phyloP scores from a whole-genome alignment of 2,797 vertebrate species.

The Myotis pilosus region DNA sequence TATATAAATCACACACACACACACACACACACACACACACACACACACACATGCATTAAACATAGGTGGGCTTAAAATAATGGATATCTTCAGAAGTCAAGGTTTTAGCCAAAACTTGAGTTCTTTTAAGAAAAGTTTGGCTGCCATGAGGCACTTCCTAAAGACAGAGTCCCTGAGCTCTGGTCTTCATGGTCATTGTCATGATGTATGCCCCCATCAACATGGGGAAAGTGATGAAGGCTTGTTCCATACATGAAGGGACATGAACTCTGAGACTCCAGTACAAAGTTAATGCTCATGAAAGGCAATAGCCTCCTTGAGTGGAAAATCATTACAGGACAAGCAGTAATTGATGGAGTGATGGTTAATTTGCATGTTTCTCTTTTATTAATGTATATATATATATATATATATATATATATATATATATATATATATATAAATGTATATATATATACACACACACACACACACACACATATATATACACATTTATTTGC shows the following conservation, averaged over 20 bases:
- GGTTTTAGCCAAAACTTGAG: neutral
- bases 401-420: fast-evolving
- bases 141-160: neutral
- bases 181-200: neutral
- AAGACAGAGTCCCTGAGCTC: neutral
- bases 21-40: neutral
- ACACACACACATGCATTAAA: neutral
- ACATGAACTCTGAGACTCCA: neutral
- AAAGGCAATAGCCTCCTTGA: neutral
- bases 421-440: fast-evolving
- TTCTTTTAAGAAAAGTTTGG: neutral
- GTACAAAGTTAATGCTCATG: neutral
- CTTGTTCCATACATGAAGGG: neutral
- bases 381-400: too few relatives aligned
- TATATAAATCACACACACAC: neutral
- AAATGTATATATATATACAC: too few relatives aligned
- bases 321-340: neutral
- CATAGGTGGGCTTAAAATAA: neutral
- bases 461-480: too few relatives aligned
- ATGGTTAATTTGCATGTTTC: too few relatives aligned
- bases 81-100: neutral
- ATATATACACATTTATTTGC: neutral
- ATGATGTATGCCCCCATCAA: too few relatives aligned
- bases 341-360: neutral
- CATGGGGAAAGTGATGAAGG: neutral